Percentiles rank a stretch among this genome's conserved stretches.
Evolutionary conservation across 2,113 vertebrate genomes (phyloP).

Genomic region (Sprattus sprattus): DNA sequence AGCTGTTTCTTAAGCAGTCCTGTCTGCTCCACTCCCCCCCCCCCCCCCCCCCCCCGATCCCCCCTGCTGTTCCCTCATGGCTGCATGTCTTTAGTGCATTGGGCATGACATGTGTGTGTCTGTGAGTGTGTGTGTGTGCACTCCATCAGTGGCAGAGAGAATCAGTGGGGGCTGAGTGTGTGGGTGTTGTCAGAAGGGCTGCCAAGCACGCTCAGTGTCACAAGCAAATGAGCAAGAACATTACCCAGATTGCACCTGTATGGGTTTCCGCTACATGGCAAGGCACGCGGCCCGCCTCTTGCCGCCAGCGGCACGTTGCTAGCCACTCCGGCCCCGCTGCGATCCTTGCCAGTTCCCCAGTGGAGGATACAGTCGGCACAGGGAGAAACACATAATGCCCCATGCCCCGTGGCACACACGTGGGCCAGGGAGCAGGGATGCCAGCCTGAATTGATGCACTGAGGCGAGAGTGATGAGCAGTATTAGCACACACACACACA

Average conservation of each 20-base stretch:
- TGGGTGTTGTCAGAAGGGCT: neutral
- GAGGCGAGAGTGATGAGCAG: neutral
- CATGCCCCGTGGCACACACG: neutral
- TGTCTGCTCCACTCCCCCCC: neutral
- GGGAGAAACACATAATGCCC: neutral
- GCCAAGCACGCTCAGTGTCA: neutral
- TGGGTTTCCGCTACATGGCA: neutral
- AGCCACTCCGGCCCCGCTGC: neutral
- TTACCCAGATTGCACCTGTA: neutral
- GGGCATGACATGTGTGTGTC: too few species aligned
- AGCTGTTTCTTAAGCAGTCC: constrained; percentile 25
- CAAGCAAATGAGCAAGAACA: neutral
- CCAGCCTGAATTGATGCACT: constrained; percentile 5
- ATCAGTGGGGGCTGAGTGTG: neutral
- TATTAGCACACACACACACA: neutral
- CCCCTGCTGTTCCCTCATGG: too few species aligned
- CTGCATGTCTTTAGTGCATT: too few species aligned
- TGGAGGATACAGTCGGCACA: neutral
- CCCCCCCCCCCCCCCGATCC: too few species aligned
- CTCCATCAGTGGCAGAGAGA: too few species aligned
- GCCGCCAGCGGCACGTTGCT: neutral
- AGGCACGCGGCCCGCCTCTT: too few species aligned
- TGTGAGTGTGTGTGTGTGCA: neutral
- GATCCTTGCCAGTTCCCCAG: neutral
- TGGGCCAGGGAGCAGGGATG: neutral